Evolutionary conservation across 2,113 vertebrate genomes (phyloP), one percentile per base, ranked within the genome.

Genomic region (Aleadryas rufinucha): DNA sequence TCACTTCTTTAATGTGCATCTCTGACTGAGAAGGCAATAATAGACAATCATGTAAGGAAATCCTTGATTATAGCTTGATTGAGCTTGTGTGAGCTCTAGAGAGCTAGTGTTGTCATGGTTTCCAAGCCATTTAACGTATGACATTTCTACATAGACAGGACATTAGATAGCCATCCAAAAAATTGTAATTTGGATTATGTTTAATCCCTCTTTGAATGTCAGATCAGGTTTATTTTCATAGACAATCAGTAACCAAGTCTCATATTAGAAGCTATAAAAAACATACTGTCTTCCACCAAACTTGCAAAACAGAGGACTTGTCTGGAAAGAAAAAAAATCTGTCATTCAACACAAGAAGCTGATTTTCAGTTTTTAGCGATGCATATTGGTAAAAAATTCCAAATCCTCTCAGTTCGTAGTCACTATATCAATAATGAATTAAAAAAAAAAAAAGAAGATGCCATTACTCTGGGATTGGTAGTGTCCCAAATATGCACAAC

Each of bases 11-110:
- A 97, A 96, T 75, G 84, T 94, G 93, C 87, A 80, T 97, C 90
- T 96, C 96, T 97, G 83, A 76, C 97, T 97, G 97, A 97, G 96
- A 87, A 95, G 96, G 95, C 96, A 92, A 97, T 97, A 98, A 98
- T 97, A 97, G 97, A 98, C 97, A 98, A 98, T 98, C 97, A 97
- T 81, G 54, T 84, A 94, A 92, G 96, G 96, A 97, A 96, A 96
- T 97, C 95, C 96, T 97, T 98, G 97, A 98, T 98, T 98, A 95
- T 97, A 93, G 88, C 96, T 97, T 98, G 97, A 98, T 97, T 98
- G 97, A 97, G 96, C 97, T 97, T 95, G 87, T 96, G 94, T 94
- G 96, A 97, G 96, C 95, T 97, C 90, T 83, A 79, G 89, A 97
- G 96, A 42, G 94, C 93, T 92, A 88, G 84, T 97, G 97, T 97